These are phyloP conservation scores for Cyclophora albipunctata DNA, from an alignment of 2,888 invertebrate species.

Conservation along the genomic window DNA sequence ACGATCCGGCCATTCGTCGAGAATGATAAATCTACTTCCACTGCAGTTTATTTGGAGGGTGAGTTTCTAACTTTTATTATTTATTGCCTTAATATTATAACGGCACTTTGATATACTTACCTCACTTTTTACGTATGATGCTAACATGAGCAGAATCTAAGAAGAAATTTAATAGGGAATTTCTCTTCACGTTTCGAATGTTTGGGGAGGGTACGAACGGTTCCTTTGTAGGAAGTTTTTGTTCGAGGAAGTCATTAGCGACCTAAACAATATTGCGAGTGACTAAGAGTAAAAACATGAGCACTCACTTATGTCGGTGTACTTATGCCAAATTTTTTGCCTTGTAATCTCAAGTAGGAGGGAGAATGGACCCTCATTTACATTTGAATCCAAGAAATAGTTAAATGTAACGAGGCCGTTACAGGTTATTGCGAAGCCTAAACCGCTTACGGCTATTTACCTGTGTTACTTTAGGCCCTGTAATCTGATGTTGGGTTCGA, in stretches of 20 bases:
- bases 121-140: slow-evolving; percentile 13
- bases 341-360: slow-evolving; percentile 6
- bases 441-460: slow-evolving; percentile 14
- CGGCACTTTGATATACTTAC: slow-evolving; percentile 7
- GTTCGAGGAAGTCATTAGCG: slow-evolving; percentile 11
- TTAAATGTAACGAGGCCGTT: slow-evolving; percentile 18
- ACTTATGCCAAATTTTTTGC: slow-evolving; percentile 3
- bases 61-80: slow-evolving; percentile 55
- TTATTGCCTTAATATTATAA: slow-evolving; percentile 22
- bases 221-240: slow-evolving; percentile 5
- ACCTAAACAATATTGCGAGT: slow-evolving; percentile 8
- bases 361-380: slow-evolving; percentile 15
- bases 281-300: slow-evolving; percentile 5
- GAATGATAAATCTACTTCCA: slow-evolving; percentile 82
- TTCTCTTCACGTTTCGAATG: neutral
- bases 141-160: neutral
- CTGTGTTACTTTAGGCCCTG: slow-evolving; percentile 13
- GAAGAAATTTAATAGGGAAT: neutral
- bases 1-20: slow-evolving; percentile 83
- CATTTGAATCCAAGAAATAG: slow-evolving; percentile 18
- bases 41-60: slow-evolving; percentile 86
- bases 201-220: neutral
- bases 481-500: neutral
- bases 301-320: slow-evolving; percentile 1
- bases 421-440: slow-evolving; percentile 12